Evolutionary conservation across 2,113 vertebrate species (phyloP).

Genomic region (Gorsachius goisagi): DNA sequence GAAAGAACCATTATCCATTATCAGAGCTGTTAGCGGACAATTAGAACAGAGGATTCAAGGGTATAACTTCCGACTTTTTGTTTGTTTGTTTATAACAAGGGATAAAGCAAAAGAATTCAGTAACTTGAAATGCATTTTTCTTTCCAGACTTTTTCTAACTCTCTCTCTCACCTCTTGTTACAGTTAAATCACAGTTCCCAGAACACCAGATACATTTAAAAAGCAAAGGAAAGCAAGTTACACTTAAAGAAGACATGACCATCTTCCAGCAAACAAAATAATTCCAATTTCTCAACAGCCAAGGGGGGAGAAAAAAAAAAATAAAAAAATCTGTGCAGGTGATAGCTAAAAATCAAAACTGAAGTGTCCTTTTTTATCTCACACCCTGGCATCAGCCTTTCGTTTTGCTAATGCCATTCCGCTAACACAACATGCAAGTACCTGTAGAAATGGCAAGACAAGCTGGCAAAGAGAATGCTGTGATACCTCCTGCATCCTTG

Average conservation of each 20-base stretch:
- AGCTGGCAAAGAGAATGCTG: neutral
- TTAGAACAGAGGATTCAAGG: neutral
- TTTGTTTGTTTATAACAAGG: neutral
- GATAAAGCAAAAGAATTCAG: neutral
- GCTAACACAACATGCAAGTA: rapidly evolving
- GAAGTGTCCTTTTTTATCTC: neutral
- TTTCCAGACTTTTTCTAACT: neutral
- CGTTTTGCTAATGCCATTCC: neutral
- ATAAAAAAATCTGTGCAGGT: neutral
- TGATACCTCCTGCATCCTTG: neutral
- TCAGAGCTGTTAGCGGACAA: neutral
- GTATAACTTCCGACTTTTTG: neutral
- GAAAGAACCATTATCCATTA: neutral
- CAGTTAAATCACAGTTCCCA: neutral
- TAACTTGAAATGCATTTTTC: neutral
- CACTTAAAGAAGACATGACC: neutral
- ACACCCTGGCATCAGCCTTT: neutral
- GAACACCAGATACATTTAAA: neutral
- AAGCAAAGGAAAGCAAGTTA: neutral
- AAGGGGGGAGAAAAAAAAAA: neutral
- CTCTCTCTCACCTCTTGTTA: neutral
- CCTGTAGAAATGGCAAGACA: neutral
- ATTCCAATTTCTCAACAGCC: neutral
- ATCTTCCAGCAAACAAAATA: neutral
- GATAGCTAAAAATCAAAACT: neutral